These are phyloP conservation scores for Chiridota heheva DNA, from an alignment of 35 echinoderm and acorn worm genomes.

Conservation along the genomic window DNA sequence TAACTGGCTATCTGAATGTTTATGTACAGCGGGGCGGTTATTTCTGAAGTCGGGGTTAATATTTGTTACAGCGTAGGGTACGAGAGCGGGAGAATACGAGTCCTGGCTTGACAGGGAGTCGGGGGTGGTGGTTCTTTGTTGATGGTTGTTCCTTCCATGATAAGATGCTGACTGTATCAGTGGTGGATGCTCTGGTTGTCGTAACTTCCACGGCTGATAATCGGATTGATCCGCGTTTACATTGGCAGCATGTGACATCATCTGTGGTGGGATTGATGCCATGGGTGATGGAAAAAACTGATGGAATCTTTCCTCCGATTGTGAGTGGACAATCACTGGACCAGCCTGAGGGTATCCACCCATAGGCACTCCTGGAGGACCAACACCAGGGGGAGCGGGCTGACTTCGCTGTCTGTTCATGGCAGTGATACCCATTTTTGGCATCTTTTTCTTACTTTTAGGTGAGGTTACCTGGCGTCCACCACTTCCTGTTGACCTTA, in stretches of 20 bases:
- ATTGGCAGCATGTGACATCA: constrained; percentile 22
- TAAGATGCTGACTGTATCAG: constrained; percentile 35
- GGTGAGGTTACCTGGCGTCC: constrained; percentile 69
- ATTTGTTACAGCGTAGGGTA: constrained; percentile 60
- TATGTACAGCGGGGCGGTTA: constrained; percentile 59
- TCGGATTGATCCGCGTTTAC: constrained; percentile 40
- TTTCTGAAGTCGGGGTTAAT: constrained; percentile 39
- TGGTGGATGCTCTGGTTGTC: constrained; percentile 14
- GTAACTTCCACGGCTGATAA: constrained; percentile 36
- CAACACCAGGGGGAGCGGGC: constrained; percentile 19
- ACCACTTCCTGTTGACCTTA: constrained; percentile 27
- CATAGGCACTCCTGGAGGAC: constrained; percentile 20
- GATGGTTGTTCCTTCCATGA: constrained; percentile 21
- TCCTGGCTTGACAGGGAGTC: constrained; percentile 83
- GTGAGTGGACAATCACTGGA: constrained; percentile 56
- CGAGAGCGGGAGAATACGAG: constrained; percentile 49
- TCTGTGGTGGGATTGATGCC: constrained; percentile 31
- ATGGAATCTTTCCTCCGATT: constrained; percentile 76
- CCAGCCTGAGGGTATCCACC: constrained; percentile 17
- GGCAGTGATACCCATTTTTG: constrained; percentile 76
- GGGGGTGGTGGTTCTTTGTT: constrained; percentile 50
- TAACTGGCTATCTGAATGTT: constrained; percentile 89
- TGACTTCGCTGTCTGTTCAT: constrained; percentile 50
- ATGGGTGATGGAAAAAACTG: constrained; percentile 37
- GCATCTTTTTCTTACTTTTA: constrained; percentile 76